Evolutionary conservation across 2,113 vertebrate species (phyloP).

Genomic region (Rhinopomastus cyanomelas): DNA sequence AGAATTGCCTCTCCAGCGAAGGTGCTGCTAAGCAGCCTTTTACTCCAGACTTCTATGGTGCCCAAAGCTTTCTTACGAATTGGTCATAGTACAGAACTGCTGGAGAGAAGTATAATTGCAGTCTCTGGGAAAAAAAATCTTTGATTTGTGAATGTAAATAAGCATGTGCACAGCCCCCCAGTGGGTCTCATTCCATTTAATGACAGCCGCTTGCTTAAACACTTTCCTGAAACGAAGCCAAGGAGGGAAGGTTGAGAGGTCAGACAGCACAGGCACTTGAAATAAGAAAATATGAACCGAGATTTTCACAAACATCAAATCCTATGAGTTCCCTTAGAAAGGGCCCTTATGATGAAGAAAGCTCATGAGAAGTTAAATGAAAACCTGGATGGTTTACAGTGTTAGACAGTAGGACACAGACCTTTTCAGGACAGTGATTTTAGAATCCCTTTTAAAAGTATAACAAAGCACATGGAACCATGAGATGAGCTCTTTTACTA

Average conservation of each 20-base stretch:
- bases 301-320: not conserved
- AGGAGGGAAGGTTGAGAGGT: slow-evolving; percentile 32
- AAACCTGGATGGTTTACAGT: not conserved
- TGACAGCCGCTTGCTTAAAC: slow-evolving; percentile 51
- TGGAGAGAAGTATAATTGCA: not conserved
- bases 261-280: slow-evolving; percentile 25
- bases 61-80: not conserved
- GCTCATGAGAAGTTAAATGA: not conserved
- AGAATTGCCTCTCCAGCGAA: not conserved
- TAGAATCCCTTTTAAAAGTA: not conserved
- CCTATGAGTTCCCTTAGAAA: not conserved
- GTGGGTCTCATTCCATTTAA: slow-evolving; percentile 24
- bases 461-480: slow-evolving; percentile 5
- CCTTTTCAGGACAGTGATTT: slow-evolving; percentile 7
- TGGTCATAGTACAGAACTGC: not conserved
- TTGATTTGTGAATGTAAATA: slow-evolving; percentile 45
- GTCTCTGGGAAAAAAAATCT: not conserved
- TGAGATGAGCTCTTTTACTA: not conserved
- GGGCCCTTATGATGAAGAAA: not conserved
- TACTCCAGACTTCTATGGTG: not conserved
- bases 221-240: slow-evolving; percentile 32
- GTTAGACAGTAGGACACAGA: not conserved
- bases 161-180: not conserved
- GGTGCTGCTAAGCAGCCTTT: not conserved
- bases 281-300: slow-evolving; percentile 38